Evolutionary conservation across 2,888 invertebrate species (phyloP).

Genomic region (Seira musarum): DNA sequence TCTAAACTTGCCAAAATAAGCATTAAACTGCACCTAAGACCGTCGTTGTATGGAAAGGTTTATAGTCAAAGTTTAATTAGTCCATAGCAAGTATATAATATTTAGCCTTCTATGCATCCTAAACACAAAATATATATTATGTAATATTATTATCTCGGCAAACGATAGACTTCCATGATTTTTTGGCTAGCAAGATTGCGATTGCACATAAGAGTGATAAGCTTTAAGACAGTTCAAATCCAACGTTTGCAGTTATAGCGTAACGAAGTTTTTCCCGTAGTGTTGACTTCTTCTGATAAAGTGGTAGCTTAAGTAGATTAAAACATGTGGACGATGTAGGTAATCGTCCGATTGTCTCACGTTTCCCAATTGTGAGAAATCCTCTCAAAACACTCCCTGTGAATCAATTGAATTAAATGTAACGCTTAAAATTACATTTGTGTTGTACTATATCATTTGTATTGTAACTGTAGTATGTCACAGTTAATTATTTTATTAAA

Average conservation of each 20-base stretch:
- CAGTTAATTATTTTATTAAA: not conserved
- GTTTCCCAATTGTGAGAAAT: slow-evolving; percentile 96
- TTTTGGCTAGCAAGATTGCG: too few species aligned
- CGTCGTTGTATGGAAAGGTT: too few species aligned
- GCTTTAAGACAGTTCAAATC: slow-evolving; percentile 98
- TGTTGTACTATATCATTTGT: too few species aligned
- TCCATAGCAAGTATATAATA: too few species aligned
- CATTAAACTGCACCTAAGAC: too few species aligned
- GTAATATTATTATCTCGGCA: too few species aligned
- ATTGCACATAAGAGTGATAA: not conserved
- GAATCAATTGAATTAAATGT: slow-evolving; percentile 50
- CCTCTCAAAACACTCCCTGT: slow-evolving; percentile 96
- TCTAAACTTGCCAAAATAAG: too few species aligned
- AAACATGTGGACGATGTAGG: slow-evolving; percentile 99
- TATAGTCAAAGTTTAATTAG: too few species aligned
- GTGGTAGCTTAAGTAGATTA: slow-evolving; percentile 97
- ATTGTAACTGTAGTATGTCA: not conserved
- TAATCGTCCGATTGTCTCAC: slow-evolving; percentile 92
- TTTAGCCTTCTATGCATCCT: too few species aligned
- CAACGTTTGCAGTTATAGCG: slow-evolving; percentile 97
- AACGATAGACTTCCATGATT: too few species aligned
- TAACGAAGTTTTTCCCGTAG: slow-evolving; percentile 96
- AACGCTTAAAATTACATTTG: not conserved
- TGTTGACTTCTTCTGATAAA: slow-evolving; percentile 97
- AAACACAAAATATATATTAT: too few species aligned